phyloP scores from a whole-genome alignment of 2,888 invertebrate genomes.

The Lepidochitona cinerea region DNA sequence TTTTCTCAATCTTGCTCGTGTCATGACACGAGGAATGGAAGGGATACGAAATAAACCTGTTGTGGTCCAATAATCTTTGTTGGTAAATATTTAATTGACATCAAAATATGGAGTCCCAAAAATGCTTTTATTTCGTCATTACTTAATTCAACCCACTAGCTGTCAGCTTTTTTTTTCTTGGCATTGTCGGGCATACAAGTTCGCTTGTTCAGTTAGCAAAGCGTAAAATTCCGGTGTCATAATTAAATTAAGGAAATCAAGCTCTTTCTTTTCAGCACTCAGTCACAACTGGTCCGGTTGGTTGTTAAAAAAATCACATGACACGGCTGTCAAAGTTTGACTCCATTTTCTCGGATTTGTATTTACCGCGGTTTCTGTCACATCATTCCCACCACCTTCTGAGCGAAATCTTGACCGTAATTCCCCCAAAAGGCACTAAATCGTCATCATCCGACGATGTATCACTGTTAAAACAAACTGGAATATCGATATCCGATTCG shows the following conservation, averaged over 20 bases:
- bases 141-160: background rate
- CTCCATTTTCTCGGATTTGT: background rate
- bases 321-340: background rate
- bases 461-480: too few species aligned
- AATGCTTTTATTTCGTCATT: conserved; percentile 1
- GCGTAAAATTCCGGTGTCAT: background rate
- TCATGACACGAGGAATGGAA: background rate
- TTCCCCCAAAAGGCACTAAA: too few species aligned
- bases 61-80: background rate
- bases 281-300: background rate
- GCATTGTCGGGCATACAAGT: background rate
- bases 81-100: background rate
- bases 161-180: background rate
- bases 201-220: background rate
- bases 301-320: background rate
- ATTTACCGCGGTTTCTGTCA: background rate
- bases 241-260: background rate
- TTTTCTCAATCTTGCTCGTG: background rate
- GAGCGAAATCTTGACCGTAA: background rate
- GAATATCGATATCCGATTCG: too few species aligned
- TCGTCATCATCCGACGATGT: too few species aligned
- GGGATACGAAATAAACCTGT: background rate
- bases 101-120: background rate
- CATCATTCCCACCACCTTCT: background rate
- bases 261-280: background rate